These are phyloP conservation scores for Graptemys geographica DNA, from an alignment of 2,797 vertebrate species.

Conservation along the genomic window DNA sequence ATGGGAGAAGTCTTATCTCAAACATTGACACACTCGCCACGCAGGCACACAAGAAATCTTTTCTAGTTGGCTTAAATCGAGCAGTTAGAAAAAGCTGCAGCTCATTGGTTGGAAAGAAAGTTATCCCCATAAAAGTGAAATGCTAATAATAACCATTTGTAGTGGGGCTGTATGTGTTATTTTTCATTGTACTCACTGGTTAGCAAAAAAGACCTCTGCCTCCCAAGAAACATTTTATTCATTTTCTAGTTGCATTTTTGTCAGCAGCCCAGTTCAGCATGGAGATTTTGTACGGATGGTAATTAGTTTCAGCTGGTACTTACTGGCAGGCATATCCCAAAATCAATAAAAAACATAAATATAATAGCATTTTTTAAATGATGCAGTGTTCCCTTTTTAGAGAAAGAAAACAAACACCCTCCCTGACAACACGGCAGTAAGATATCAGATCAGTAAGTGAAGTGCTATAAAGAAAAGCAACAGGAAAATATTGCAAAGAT, in stretches of 20 bases:
- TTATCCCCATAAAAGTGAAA: slow-evolving; percentile 58
- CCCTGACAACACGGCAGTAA: background rate
- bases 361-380: slow-evolving; percentile 10
- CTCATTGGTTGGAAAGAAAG: slow-evolving; percentile 50
- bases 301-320: slow-evolving; percentile 79
- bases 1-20: background rate
- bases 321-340: slow-evolving; percentile 51
- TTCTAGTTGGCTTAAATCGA: slow-evolving; percentile 53
- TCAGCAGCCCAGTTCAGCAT: slow-evolving; percentile 69
- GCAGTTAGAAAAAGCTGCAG: slow-evolving; percentile 47
- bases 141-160: slow-evolving; percentile 64
- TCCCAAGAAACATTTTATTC: slow-evolving; percentile 74
- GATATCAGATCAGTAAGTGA: background rate
- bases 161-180: slow-evolving; percentile 2
- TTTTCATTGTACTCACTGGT: slow-evolving; percentile 39
- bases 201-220: slow-evolving; percentile 34
- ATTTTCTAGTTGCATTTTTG: slow-evolving; percentile 78
- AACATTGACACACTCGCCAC: background rate
- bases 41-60: background rate
- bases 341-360: slow-evolving; percentile 56
- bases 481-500: background rate
- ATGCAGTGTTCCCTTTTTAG: background rate
- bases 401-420: background rate
- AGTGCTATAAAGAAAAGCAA: background rate
- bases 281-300: slow-evolving; percentile 63